These are phyloP conservation scores for Poicephalus meyeri DNA, from an alignment of 2,113 vertebrate genomes.

Conservation along the genomic window DNA sequence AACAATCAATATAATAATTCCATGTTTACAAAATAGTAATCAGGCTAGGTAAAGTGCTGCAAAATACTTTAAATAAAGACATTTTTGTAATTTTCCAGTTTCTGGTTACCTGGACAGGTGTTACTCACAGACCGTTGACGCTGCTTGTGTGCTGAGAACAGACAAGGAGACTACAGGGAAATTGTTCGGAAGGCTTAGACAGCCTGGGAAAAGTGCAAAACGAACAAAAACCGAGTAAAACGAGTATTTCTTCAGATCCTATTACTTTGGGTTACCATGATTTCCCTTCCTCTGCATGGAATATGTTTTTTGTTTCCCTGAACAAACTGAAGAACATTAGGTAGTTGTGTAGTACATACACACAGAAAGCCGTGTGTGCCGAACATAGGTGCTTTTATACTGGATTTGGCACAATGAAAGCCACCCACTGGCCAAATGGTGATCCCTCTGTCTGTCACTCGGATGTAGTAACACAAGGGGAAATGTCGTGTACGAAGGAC, in stretches of 20 bases:
- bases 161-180: not conserved
- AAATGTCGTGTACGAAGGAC: rapidly evolving
- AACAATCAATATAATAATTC: slow-evolving; percentile 53
- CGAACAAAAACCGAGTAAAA: not conserved
- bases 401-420: not conserved
- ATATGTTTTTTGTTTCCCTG: not conserved
- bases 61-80: slow-evolving; percentile 48
- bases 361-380: rapidly evolving
- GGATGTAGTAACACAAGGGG: not conserved
- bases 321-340: not conserved
- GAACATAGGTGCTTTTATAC: rapidly evolving
- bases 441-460: not conserved
- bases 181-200: not conserved
- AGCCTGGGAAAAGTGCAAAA: not conserved
- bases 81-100: slow-evolving; percentile 64
- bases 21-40: slow-evolving; percentile 68
- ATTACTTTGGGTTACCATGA: not conserved
- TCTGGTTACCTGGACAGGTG: not conserved
- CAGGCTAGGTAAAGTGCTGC: slow-evolving; percentile 67
- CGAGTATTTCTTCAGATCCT: not conserved
- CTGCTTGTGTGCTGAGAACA: not conserved
- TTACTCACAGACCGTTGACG: not conserved
- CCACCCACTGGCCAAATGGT: not conserved
- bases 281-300: not conserved
- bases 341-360: rapidly evolving